Percentiles rank a stretch among this genome's conserved stretches.
phyloP scores from a whole-genome alignment of 2,888 invertebrate species.

The Leptopterna dolabrata region DNA sequence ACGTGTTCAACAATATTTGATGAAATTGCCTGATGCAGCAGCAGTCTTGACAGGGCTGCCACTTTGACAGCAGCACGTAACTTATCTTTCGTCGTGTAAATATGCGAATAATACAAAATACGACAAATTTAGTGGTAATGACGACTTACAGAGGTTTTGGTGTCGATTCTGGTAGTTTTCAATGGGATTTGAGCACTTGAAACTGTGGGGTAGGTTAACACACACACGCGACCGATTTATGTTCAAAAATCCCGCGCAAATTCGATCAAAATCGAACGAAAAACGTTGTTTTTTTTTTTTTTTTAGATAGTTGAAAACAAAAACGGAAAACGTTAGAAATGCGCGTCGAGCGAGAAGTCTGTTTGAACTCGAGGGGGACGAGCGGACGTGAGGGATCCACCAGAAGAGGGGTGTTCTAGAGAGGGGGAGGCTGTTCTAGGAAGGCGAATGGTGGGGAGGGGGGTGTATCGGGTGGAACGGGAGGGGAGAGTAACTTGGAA shows the following conservation, averaged over 20 bases:
- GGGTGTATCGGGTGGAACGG: no score
- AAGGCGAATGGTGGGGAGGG: background rate
- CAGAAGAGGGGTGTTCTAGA: background rate
- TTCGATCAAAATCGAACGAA: background rate
- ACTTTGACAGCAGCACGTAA: no score
- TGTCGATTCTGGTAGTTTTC: background rate
- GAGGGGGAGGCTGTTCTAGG: background rate
- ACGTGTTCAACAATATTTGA: no score
- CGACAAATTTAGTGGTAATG: no score
- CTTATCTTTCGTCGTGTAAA: no score
- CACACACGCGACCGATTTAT: no score
- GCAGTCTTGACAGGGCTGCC: no score
- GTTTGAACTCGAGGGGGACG: conserved; percentile 11
- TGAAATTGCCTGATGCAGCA: no score
- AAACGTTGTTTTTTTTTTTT: background rate
- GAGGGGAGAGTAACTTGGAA: no score
- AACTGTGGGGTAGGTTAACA: background rate
- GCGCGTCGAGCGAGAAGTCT: conserved; percentile 18
- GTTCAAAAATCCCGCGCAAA: background rate
- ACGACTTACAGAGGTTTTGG: background rate
- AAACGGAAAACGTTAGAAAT: background rate
- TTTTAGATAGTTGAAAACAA: no score
- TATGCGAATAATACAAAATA: no score
- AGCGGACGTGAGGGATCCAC: conserved; percentile 1
- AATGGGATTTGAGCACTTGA: background rate